phyloP scores from a whole-genome alignment of 2,888 invertebrate genomes.

The Globia sparganii region DNA sequence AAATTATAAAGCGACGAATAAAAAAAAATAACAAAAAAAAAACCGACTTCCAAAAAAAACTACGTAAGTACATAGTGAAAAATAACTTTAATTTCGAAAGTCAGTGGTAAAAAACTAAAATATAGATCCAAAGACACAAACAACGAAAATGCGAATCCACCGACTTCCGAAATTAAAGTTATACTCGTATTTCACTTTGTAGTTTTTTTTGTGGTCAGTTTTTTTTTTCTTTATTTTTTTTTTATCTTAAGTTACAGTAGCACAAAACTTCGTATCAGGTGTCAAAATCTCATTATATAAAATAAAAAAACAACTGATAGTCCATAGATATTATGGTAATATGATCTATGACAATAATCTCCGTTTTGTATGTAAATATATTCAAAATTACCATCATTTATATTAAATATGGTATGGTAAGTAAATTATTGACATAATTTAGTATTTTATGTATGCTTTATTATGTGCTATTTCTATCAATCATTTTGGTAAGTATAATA shows the following conservation, averaged over 20 bases:
- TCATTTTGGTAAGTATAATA: slow-evolving; percentile 17
- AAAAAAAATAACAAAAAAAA: too few relatives aligned
- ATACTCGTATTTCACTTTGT: too few relatives aligned
- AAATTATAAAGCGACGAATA: too few relatives aligned
- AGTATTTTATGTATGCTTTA: slow-evolving; percentile 21
- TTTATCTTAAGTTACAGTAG: slow-evolving; percentile 47
- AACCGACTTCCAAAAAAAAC: too few relatives aligned
- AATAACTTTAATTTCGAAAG: too few relatives aligned
- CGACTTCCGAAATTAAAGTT: too few relatives aligned
- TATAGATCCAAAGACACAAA: too few relatives aligned
- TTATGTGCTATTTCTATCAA: slow-evolving; percentile 24
- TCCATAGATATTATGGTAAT: slow-evolving; percentile 38
- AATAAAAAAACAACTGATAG: background rate
- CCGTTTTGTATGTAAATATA: slow-evolving; percentile 38
- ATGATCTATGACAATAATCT: slow-evolving; percentile 43
- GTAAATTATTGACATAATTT: slow-evolving; percentile 36
- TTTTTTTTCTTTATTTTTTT: too few relatives aligned
- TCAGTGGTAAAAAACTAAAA: too few relatives aligned
- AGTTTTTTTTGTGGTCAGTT: too few relatives aligned
- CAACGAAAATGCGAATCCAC: too few relatives aligned
- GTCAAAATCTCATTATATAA: slow-evolving; percentile 21
- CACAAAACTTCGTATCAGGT: slow-evolving; percentile 29
- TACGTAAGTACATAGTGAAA: too few relatives aligned
- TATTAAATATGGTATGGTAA: slow-evolving; percentile 30
- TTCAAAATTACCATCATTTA: slow-evolving; percentile 32